Percentiles rank a stretch among this genome's conserved stretches.
Conservation (phyloP, 2,888 invertebrate species). For the Ypsolopha sequella region DNA sequence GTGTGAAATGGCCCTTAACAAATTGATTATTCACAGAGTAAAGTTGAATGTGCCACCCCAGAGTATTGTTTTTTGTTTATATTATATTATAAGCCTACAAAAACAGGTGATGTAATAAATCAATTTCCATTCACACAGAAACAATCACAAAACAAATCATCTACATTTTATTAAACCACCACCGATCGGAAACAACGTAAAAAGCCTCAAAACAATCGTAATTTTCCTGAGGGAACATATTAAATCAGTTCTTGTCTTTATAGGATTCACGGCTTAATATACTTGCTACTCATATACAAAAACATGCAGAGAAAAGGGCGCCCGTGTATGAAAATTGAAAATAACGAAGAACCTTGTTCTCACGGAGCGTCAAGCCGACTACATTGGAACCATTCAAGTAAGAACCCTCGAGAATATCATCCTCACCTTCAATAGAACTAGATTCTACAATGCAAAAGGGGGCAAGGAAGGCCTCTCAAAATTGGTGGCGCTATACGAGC, state of each 20-base stretch:
- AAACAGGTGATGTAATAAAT: too few relatives aligned
- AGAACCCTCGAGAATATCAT: constrained; percentile 39
- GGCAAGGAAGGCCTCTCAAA: constrained; percentile 37
- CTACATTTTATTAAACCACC: too few relatives aligned
- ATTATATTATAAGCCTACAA: too few relatives aligned
- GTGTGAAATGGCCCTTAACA: too few relatives aligned
- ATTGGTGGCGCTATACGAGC: constrained; percentile 49
- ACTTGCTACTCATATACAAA: constrained; percentile 51
- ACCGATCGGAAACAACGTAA: too few relatives aligned
- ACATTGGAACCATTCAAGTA: constrained; percentile 44
- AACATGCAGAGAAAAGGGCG: constrained; percentile 50
- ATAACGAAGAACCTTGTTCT: constrained; percentile 66
- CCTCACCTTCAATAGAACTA: constrained; percentile 35
- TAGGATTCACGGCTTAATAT: constrained; percentile 65
- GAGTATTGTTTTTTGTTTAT: too few relatives aligned
- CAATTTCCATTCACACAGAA: too few relatives aligned
- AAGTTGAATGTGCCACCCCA: too few relatives aligned
- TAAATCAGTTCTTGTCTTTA: constrained; percentile 56
- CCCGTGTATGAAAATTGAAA: constrained; percentile 69
- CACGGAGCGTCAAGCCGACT: constrained; percentile 59
- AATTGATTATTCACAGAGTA: too few relatives aligned
- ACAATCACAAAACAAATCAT: too few relatives aligned
- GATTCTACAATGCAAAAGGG: constrained; percentile 39
- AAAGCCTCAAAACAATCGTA: constrained; percentile 8
- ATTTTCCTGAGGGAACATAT: constrained; percentile 20